Evolutionary conservation across 2,888 invertebrate species (phyloP).

Genomic region (Dicranocentrus wangi): DNA sequence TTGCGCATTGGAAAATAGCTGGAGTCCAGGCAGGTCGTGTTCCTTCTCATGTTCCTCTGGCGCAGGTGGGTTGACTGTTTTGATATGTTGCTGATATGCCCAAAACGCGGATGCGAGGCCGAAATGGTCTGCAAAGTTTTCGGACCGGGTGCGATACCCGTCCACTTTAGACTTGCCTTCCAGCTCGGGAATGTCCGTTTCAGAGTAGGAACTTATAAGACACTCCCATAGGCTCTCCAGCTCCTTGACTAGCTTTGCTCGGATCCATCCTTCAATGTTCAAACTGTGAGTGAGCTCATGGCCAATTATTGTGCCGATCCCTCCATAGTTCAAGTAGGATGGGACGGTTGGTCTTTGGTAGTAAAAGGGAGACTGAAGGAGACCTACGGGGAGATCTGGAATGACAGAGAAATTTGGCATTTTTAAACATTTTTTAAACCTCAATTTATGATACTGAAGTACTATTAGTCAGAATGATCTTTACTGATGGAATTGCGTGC

Average conservation of each 20-base stretch:
- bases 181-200: conserved; percentile 65
- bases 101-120: conserved; percentile 62
- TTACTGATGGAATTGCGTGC: conserved; percentile 67
- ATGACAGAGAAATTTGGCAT: background rate
- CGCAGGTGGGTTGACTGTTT: background rate
- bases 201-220: conserved; percentile 59
- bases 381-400: conserved; percentile 66
- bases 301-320: conserved; percentile 64
- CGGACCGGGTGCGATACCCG: conserved; percentile 64
- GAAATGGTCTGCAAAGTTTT: conserved; percentile 68
- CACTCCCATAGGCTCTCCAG: conserved; percentile 62
- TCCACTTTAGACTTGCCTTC: conserved; percentile 65
- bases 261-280: conserved; percentile 67
- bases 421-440: conserved; percentile 4
- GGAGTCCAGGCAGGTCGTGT: conserved; percentile 52
- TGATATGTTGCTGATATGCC: conserved; percentile 62
- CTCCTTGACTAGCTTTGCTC: conserved; percentile 53
- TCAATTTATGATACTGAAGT: too few relatives aligned
- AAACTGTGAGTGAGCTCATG: conserved; percentile 65
- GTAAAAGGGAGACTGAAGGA: conserved; percentile 66
- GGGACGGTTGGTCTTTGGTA: conserved; percentile 52
- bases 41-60: background rate
- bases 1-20: conserved; percentile 61
- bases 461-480: background rate
- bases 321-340: conserved; percentile 58